Evolutionary conservation across 2,797 vertebrate species (phyloP).

Genomic region (Natrix natrix): DNA sequence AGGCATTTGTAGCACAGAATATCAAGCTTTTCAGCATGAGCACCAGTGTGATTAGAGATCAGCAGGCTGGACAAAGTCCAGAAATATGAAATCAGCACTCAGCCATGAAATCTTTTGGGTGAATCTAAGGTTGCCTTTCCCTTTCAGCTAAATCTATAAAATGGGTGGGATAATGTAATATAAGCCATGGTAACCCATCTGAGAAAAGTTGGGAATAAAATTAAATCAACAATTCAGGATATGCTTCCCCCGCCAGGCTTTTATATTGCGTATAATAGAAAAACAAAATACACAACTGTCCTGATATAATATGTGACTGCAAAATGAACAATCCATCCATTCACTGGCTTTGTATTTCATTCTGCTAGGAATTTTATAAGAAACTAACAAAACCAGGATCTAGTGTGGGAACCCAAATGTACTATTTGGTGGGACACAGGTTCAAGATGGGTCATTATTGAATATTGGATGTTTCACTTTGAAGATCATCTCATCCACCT

Average conservation of each 20-base stretch:
- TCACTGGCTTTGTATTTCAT: not conserved
- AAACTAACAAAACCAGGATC: not conserved
- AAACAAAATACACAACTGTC: too few species aligned
- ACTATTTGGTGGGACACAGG: not conserved
- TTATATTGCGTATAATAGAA: not conserved
- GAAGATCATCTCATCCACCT: not conserved
- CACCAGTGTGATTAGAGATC: not conserved
- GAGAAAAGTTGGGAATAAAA: not conserved
- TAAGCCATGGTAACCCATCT: not conserved
- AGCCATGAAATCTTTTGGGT: not conserved
- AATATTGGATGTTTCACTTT: not conserved
- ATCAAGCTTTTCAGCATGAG: constrained; percentile 51
- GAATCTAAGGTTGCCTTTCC: not conserved
- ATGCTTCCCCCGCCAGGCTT: not conserved
- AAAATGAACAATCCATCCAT: not conserved
- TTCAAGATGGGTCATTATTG: not conserved
- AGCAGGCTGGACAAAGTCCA: not conserved
- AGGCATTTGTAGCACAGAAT: not conserved
- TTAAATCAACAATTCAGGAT: not conserved
- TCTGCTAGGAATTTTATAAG: not conserved
- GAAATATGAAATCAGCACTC: not conserved
- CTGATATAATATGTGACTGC: not conserved
- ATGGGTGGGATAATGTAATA: not conserved
- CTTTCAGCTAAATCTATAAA: not conserved
- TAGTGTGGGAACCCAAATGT: not conserved